Evolutionary conservation across 1,140 invertebrate species (phyloP).

Genomic region (Elymnias hypermnestra): DNA sequence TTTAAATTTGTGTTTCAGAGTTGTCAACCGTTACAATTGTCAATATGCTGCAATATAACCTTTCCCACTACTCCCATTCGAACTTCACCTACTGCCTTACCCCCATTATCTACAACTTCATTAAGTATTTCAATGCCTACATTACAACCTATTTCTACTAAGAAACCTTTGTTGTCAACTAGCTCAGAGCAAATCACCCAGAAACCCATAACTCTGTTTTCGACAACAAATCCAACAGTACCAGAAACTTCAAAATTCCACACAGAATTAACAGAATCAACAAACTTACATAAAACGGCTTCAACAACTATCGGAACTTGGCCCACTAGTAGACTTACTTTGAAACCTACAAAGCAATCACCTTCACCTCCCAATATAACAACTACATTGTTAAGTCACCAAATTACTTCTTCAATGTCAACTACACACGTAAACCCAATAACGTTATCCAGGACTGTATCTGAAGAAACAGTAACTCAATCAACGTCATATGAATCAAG

Average conservation of each 20-base stretch:
- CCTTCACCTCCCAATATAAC: background rate
- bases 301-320: no score
- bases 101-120: background rate
- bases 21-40: background rate
- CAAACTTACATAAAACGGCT: no score
- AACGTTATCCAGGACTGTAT: no score
- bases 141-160: background rate
- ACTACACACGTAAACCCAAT: no score
- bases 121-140: background rate
- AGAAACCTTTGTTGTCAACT: background rate
- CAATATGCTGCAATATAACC: constrained; percentile 2
- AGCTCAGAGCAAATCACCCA: no score
- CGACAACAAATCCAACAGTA: no score
- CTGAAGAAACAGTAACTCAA: background rate
- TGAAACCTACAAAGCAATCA: background rate
- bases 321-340: no score
- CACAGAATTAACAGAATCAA: no score
- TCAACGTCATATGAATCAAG: background rate
- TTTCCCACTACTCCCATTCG: background rate
- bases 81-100: background rate
- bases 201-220: no score
- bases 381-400: no score
- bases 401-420: no score
- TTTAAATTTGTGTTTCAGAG: constrained; percentile 1
- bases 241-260: no score